A percentile compares a stretch with the other conserved stretches of the same genome.
phyloP scores from a whole-genome alignment of 2,888 invertebrate species.

The Lacanobia wlatinum region DNA sequence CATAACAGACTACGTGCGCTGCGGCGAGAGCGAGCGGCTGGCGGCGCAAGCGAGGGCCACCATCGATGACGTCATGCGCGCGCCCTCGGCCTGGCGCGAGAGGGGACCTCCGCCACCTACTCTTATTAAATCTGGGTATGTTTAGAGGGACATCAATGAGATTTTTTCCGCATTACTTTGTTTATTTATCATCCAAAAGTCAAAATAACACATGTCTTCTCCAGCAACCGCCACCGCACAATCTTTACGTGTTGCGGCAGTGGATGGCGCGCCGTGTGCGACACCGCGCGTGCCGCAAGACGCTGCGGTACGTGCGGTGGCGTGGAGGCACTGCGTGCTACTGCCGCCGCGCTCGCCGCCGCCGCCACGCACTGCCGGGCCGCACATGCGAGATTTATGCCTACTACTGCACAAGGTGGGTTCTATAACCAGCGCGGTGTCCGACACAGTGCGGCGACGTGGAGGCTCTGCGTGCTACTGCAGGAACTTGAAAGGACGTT shows the following conservation, averaged over 20 bases:
- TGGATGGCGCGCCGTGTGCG: slow-evolving; percentile 73
- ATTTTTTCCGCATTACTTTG: neutral
- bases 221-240: slow-evolving; percentile 80
- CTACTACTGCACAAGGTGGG: slow-evolving; percentile 45
- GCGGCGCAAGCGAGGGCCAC: slow-evolving; percentile 72
- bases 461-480: slow-evolving; percentile 56
- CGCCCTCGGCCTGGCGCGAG: slow-evolving; percentile 94
- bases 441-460: slow-evolving; percentile 13
- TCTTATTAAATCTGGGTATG: slow-evolving; percentile 57
- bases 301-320: slow-evolving; percentile 74
- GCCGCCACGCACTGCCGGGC: slow-evolving; percentile 69
- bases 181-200: neutral
- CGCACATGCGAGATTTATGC: slow-evolving; percentile 30
- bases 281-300: slow-evolving; percentile 69
- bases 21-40: slow-evolving; percentile 95
- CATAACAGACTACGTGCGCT: slow-evolving; percentile 96
- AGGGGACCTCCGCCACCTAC: slow-evolving; percentile 90
- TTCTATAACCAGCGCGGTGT: neutral
- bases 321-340: slow-evolving; percentile 71
- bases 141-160: neutral
- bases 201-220: neutral
- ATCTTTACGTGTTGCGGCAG: slow-evolving; percentile 77
- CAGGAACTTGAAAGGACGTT: too few species aligned
- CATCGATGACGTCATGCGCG: slow-evolving; percentile 92
- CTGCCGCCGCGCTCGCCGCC: slow-evolving; percentile 72